A percentile compares a stretch with the other conserved stretches of the same genome.
Evolutionary conservation across 2,797 vertebrate genomes (phyloP).

Genomic region (Halcyon leucocephala): DNA sequence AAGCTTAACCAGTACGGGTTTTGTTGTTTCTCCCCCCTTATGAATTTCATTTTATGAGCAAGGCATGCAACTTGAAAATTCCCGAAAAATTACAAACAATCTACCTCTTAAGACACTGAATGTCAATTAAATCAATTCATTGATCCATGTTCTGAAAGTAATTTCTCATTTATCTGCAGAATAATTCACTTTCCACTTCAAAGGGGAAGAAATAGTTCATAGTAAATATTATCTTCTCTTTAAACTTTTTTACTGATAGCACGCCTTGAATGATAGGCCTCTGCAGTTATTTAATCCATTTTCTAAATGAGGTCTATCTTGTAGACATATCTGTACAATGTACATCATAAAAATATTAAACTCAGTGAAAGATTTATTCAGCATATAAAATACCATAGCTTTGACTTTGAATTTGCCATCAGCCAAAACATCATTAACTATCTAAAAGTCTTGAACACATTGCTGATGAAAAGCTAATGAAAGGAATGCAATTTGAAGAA

Average conservation of each 20-base stretch:
- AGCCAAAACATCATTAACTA: neutral
- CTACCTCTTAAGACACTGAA: neutral
- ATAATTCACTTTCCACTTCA: constrained; percentile 14
- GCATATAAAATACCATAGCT: neutral
- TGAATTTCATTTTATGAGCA: neutral
- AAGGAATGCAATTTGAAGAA: neutral
- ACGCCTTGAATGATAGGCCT: neutral
- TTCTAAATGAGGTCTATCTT: neutral
- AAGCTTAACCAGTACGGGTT: neutral
- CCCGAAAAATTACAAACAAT: neutral
- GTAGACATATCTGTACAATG: neutral
- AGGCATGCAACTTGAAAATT: neutral
- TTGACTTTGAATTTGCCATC: constrained; percentile 1
- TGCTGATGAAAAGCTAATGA: neutral
- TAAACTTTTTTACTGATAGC: neutral
- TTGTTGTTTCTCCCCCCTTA: neutral
- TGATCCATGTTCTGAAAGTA: constrained; percentile 13
- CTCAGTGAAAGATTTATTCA: neutral
- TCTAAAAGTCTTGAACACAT: neutral
- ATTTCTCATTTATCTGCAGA: constrained; percentile 12
- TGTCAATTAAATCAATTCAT: constrained; percentile 30
- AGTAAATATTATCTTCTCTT: constrained; percentile 19
- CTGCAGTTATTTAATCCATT: neutral
- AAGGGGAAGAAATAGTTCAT: neutral
- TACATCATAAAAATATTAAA: neutral